Conservation (phyloP, 2,797 vertebrate genomes). For the Oreochromis mossambicus region DNA sequence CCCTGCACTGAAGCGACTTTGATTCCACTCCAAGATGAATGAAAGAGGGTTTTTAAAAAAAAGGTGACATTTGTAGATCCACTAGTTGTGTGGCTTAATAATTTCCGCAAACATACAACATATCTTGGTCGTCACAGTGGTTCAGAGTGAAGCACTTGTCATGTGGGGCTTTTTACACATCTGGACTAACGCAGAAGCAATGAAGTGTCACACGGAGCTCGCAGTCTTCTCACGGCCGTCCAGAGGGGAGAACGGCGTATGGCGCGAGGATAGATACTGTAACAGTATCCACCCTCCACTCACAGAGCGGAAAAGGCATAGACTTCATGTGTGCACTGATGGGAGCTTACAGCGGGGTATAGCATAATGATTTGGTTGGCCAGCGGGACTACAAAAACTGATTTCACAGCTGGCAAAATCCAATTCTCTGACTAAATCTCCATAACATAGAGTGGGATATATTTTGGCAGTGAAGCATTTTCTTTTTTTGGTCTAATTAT, state of each 20-base stretch:
- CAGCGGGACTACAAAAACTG: slow-evolving; percentile 70
- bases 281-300: not conserved
- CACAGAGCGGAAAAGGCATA: slow-evolving; percentile 20
- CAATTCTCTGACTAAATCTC: slow-evolving; percentile 74
- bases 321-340: slow-evolving; percentile 26
- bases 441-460: slow-evolving; percentile 62
- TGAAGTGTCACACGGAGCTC: slow-evolving; percentile 26
- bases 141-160: slow-evolving; percentile 1
- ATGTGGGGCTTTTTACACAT: slow-evolving; percentile 9
- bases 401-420: slow-evolving; percentile 77
- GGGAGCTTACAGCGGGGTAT: slow-evolving; percentile 26
- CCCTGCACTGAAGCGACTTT: slow-evolving; percentile 13
- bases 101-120: slow-evolving; percentile 25
- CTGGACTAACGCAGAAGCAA: slow-evolving; percentile 23
- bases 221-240: not conserved
- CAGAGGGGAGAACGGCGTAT: slow-evolving; percentile 25
- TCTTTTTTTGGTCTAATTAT: slow-evolving; percentile 58
- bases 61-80: slow-evolving; percentile 31
- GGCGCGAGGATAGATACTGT: slow-evolving; percentile 14
- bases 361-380: slow-evolving; percentile 59
- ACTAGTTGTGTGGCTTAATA: not conserved
- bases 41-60: not conserved
- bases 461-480: slow-evolving; percentile 66
- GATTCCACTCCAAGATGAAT: slow-evolving; percentile 35
- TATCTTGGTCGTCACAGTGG: not conserved